A percentile compares a stretch with the other conserved stretches of the same genome.
phyloP scores from a whole-genome alignment of 2,113 vertebrate species.

The Archocentrus centrarchus region DNA sequence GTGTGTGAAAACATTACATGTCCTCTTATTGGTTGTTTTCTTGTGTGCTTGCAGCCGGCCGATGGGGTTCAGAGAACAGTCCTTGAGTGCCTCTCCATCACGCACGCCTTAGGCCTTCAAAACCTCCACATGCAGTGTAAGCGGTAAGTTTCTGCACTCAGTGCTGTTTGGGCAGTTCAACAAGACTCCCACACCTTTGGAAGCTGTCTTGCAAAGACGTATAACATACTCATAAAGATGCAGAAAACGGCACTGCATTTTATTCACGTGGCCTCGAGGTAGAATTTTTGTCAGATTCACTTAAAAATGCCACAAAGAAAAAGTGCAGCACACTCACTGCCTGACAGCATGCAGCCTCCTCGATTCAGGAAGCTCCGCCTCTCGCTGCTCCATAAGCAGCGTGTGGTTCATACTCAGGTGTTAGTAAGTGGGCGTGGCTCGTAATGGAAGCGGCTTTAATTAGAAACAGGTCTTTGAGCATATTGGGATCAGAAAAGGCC shows the following conservation, averaged over 20 bases:
- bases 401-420: background rate
- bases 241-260: no score
- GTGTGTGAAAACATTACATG: background rate
- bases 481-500: background rate
- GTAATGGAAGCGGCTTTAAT: background rate
- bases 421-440: background rate
- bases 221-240: background rate
- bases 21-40: background rate
- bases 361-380: background rate
- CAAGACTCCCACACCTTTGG: background rate
- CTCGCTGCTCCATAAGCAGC: conserved; percentile 37
- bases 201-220: background rate
- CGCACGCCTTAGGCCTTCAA: conserved; percentile 86
- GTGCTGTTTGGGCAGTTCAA: background rate
- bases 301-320: no score
- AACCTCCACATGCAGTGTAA: conserved; percentile 87
- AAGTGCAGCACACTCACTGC: no score
- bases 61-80: conserved; percentile 87
- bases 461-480: background rate
- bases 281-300: no score
- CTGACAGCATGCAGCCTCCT: background rate
- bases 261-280: no score
- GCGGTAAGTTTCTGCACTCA: conserved; percentile 82
- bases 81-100: conserved; percentile 91
- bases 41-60: conserved; percentile 78